These are phyloP conservation scores for Craniophora ligustri DNA, from an alignment of 2,888 invertebrate species.

Conservation along the genomic window DNA sequence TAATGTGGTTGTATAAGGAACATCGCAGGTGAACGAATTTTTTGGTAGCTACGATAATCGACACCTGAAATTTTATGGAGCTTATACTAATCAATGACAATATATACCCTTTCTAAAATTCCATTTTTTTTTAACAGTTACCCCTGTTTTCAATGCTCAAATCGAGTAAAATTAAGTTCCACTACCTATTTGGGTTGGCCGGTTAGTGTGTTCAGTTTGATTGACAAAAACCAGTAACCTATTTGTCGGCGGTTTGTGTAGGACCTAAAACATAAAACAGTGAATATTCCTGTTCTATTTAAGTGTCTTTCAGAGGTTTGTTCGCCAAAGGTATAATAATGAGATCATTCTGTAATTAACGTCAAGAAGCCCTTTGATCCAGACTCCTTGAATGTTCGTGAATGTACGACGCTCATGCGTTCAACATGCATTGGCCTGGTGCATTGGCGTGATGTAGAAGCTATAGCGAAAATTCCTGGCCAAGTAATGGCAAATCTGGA, in stretches of 20 bases:
- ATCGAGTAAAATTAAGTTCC: too few species aligned
- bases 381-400: constrained; percentile 71
- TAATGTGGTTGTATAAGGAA: constrained; percentile 18
- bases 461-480: not conserved
- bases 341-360: constrained; percentile 69
- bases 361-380: constrained; percentile 76
- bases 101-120: not conserved
- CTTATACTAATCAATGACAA: not conserved
- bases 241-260: not conserved
- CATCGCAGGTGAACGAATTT: constrained; percentile 1
- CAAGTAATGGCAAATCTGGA: not conserved
- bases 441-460: constrained; percentile 27
- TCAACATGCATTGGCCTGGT: constrained; percentile 62
- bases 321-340: constrained; percentile 45
- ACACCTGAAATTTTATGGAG: not conserved
- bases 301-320: constrained; percentile 53
- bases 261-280: constrained; percentile 4
- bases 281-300: constrained; percentile 32
- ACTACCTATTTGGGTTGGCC: too few species aligned
- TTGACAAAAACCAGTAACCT: not conserved
- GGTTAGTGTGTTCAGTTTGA: not conserved
- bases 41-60: not conserved
- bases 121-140: too few species aligned
- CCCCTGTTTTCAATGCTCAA: too few species aligned
- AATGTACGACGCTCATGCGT: constrained; percentile 71